phyloP scores from a whole-genome alignment of 2,888 invertebrate genomes.

The Eumacrocentrus americanus region DNA sequence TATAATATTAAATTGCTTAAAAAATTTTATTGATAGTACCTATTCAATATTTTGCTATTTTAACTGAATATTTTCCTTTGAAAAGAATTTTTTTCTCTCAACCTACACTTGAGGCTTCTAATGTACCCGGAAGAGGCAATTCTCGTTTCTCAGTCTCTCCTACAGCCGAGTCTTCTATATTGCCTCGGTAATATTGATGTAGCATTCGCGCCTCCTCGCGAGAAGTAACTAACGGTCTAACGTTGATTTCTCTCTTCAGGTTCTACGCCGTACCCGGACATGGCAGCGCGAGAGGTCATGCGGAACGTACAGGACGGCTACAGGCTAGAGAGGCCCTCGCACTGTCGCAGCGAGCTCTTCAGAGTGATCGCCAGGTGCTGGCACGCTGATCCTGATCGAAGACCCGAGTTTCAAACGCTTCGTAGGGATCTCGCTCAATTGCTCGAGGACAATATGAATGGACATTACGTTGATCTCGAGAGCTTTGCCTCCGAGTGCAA shows the following conservation, averaged over 20 bases:
- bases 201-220: not conserved
- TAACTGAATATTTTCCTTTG: conserved; percentile 2
- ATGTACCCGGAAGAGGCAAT: not conserved
- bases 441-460: conserved; percentile 69
- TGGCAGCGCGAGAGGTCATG: conserved; percentile 84
- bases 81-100: not conserved
- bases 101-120: not conserved
- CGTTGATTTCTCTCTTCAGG: conserved; percentile 63
- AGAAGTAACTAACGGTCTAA: conserved; percentile 18
- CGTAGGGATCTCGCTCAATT: conserved; percentile 68
- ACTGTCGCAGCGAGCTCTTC: conserved; percentile 76
- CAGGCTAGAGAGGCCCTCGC: conserved; percentile 78
- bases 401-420: conserved; percentile 74
- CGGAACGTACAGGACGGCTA: conserved; percentile 79
- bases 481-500: conserved; percentile 71
- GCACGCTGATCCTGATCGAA: conserved; percentile 74
- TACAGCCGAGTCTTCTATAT: not conserved
- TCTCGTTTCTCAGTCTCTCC: not conserved
- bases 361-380: conserved; percentile 69
- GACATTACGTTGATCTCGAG: conserved; percentile 73
- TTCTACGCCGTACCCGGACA: conserved; percentile 84
- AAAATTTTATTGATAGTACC: too few species aligned
- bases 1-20: not conserved
- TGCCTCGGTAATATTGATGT: conserved; percentile 3
- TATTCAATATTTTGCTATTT: too few species aligned